Evolutionary conservation across 2,888 invertebrate genomes (phyloP), one percentile per base, ranked within the genome.

Genomic region (Philereme vetulata): DNA sequence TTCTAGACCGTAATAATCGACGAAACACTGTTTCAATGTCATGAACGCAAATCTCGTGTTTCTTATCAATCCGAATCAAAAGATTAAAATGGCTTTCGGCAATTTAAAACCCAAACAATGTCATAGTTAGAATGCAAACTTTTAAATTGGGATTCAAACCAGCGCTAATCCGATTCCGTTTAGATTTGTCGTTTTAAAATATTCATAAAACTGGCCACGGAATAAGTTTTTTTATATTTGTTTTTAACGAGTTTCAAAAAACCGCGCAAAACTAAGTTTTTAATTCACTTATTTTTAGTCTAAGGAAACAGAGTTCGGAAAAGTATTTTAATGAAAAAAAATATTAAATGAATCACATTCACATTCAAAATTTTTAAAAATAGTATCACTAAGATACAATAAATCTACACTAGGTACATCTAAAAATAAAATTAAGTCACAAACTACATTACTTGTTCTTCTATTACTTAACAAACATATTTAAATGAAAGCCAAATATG

Each of bases 191-290:
- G 34, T 51, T 56, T 48, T 74, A 68, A 74, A 74, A 75, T 78
- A 77, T 76, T 72, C 74, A 72, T 74, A 62, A 51, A 51, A 51
- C 7, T 51, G 54, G 38, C 60, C 56, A 56, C 53, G 55, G 67
- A 70, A 70, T 72, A 62, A 55, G 60, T 57, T 65, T 48, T n/a
- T 55, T 52, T 33, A 57, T 59, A 60, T 62, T 72, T 52, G 42
- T n/a, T 42, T 10, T 42, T 34, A 56, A 57, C 51, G 51, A 58
- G 38, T 8, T 38, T 38, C 21, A 38, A 38, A 38, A 38, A 38
- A 4, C 7, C 6, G 38, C 6, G 38, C 8, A 5, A 62, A 62
- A 58, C 49, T 46, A 46, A 49, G 47, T 43, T 38, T 38, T 38
- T 6, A 56, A 38, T 48, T 42, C 49, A 4, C 32, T 45, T 45